A percentile compares a stretch with the other conserved stretches of the same genome.
Evolutionary conservation across 64 coral and sea anemone species (phyloP).

Genomic region (Porites lutea): DNA sequence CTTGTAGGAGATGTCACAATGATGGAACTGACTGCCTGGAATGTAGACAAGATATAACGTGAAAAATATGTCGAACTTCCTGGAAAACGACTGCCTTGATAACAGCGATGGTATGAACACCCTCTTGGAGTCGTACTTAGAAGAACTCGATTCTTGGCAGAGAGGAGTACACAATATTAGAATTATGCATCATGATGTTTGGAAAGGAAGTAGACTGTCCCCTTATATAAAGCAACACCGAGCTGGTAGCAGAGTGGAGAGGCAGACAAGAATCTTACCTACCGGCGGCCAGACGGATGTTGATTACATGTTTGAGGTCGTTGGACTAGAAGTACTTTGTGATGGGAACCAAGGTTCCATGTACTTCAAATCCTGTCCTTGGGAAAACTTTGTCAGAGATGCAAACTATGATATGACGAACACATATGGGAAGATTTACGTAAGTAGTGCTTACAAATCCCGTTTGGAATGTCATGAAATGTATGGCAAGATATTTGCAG

Average conservation of each 20-base stretch:
- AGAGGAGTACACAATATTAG: constrained; percentile 48
- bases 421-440: constrained; percentile 9
- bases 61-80: too few relatives aligned
- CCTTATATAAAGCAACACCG: constrained; percentile 45
- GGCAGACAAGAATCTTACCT: constrained; percentile 43
- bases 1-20: neutral
- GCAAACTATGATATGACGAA: neutral
- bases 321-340: neutral
- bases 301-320: constrained; percentile 68
- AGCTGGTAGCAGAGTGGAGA: constrained; percentile 65
- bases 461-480: constrained; percentile 5
- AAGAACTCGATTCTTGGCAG: constrained; percentile 40
- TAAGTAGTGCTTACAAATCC: neutral
- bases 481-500: constrained; percentile 25
- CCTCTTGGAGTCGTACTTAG: neutral
- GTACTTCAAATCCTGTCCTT: neutral
- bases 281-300: constrained; percentile 54
- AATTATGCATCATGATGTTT: constrained; percentile 71
- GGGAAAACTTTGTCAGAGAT: neutral
- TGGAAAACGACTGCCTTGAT: too few relatives aligned
- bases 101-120: too few relatives aligned
- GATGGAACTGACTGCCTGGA: neutral
- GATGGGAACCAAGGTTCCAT: neutral
- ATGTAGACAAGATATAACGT: too few relatives aligned
- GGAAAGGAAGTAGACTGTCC: constrained; percentile 37